Base-by-base conservation (phyloP, 2,797 vertebrate species). In the Oryzias dopingdopingensis region DNA sequence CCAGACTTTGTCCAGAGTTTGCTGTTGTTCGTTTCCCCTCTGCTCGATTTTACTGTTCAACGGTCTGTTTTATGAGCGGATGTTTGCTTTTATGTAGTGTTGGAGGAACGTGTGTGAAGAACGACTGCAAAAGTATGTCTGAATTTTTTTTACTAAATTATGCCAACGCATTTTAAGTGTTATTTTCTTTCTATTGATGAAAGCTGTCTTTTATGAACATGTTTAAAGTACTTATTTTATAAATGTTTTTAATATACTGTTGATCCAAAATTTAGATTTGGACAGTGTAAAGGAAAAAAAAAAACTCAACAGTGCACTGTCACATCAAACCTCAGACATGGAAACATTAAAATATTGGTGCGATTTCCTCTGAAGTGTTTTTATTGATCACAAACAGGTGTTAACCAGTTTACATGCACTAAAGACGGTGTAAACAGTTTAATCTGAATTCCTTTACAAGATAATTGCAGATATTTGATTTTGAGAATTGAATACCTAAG, bases 191-290 rank as follows among this genome's bases (percentile, higher is more conserved):
- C 74, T 63, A 55, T 75, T 72, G 41, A 54, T 77, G 65, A 77
- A 52, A 77, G 24, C 42, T 73, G 62, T 72, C 80, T 68, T 53
- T 79, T 81, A 82, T 71, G 53, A 41, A 12, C 37, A 13, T 77
- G 77, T 84, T 70, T 61, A 62, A 67, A 79, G 71, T 67, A 62
- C 70, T 68, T 64, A 57, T 83, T 87, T 85, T 79, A 67, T 84
- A 82, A 62, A 56, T 67, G 10, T 12, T 67, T 77, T 67, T 77
- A 66, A 77, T 76, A 72, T 62, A 69, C 53, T 42, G 59, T 68
- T 45, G 52, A 24, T 49, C 53, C 59, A 55, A 50, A 22, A 14
- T 63, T 76, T 82, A 56, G 49, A 71, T 62, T 72, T 66, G 37
- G 58, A 56, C 65, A n/a, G 46, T 49, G 29, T 26, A 4, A 2